Evolutionary conservation across 2,113 vertebrate species (phyloP).

Genomic region (Melanostigma gelatinosum): DNA sequence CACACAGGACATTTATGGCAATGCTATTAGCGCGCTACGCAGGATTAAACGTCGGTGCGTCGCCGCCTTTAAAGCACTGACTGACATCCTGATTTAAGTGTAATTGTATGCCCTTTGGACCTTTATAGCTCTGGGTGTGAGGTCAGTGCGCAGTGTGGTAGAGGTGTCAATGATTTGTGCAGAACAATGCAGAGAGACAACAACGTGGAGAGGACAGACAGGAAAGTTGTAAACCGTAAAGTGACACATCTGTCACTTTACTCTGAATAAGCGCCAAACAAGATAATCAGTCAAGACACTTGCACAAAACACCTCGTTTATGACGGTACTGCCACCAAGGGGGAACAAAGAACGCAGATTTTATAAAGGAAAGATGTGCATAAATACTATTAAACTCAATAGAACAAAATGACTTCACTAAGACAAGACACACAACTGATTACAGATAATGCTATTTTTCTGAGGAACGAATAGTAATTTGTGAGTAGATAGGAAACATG

Average conservation of each 20-base stretch:
- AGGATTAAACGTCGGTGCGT: not conserved
- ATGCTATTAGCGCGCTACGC: not conserved
- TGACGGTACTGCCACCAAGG: constrained; percentile 7
- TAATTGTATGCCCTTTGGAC: constrained; percentile 57
- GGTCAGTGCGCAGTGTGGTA: not conserved
- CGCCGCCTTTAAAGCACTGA: constrained; percentile 1
- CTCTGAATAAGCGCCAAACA: constrained; percentile 5
- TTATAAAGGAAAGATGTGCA: constrained; percentile 32
- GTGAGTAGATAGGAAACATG: constrained; percentile 17
- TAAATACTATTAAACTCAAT: constrained; percentile 73
- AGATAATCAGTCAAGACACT: constrained; percentile 8
- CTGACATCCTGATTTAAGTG: not conserved
- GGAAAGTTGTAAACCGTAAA: not conserved
- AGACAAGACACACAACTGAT: constrained; percentile 29
- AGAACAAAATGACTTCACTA: constrained; percentile 34
- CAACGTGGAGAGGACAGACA: not conserved
- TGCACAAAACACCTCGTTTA: not conserved
- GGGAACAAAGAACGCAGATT: not conserved
- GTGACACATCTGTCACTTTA: not conserved
- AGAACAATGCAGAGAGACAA: not conserved
- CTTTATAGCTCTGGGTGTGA: constrained; percentile 27
- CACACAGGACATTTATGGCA: constrained; percentile 2
- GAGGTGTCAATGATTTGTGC: constrained; percentile 10
- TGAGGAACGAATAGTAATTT: constrained; percentile 36
- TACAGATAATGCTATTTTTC: constrained; percentile 24